These are phyloP conservation scores for Saxidomus purpurata DNA, from an alignment of 1,140 invertebrate species.

Conservation along the genomic window DNA sequence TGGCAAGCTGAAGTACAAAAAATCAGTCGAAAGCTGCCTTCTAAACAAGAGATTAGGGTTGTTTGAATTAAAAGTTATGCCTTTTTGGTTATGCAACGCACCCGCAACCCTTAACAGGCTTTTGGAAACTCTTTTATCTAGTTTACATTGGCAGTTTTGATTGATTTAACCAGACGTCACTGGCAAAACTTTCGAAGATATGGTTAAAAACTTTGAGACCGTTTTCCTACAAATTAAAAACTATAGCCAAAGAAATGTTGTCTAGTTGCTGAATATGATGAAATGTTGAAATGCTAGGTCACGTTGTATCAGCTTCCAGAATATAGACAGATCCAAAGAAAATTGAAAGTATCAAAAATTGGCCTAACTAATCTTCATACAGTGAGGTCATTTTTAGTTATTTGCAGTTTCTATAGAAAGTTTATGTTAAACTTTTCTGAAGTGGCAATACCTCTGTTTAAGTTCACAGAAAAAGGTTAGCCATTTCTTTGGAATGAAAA, in stretches of 20 bases:
- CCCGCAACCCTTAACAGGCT: slow-evolving; percentile 26
- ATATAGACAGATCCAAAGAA: slow-evolving; percentile 30
- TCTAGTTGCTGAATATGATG: slow-evolving; percentile 24
- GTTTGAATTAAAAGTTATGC: no score
- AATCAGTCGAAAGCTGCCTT: no score
- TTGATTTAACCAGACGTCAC: neutral
- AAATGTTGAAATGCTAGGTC: slow-evolving; percentile 35
- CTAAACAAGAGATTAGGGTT: no score
- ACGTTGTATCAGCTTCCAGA: neutral
- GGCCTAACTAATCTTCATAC: neutral
- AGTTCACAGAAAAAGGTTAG: no score
- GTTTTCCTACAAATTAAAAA: slow-evolving; percentile 13
- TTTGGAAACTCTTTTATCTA: neutral
- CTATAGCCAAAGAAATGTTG: slow-evolving; percentile 19
- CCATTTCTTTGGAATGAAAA: no score
- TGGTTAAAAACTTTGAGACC: neutral
- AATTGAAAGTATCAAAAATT: neutral
- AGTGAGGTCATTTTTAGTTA: no score
- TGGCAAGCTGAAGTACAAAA: no score
- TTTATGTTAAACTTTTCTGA: neutral
- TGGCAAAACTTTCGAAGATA: neutral
- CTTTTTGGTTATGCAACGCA: no score
- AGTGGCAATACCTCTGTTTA: no score
- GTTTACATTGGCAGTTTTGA: slow-evolving; percentile 10
- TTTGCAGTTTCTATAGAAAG: slow-evolving; percentile 34